Base-by-base conservation (phyloP, 1,140 invertebrate species). In the Drosophila miranda region DNA sequence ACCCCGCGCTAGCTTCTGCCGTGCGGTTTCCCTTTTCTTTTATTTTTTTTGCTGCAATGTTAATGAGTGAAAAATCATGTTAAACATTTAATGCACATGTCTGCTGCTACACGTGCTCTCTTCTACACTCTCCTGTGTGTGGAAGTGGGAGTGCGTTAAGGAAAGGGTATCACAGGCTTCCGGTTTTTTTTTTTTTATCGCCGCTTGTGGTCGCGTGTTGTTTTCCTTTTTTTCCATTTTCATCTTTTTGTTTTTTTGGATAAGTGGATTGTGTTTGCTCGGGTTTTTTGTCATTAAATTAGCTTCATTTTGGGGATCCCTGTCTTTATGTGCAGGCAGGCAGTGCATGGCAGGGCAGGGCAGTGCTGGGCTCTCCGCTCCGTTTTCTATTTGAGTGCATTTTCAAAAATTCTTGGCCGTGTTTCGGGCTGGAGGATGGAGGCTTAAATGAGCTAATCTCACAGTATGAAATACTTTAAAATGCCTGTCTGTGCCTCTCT, bases 1-100 rank as follows among this genome's bases (percentile, higher is more conserved):
- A 68, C 66, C 78, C 78, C 53, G 53, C 30, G 43, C 28, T 28
- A 52, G 19, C 23, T 48, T 48, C 30, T 30, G 42, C 14, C 56
- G 61, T 23, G 67, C 60, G 62, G 72, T 77, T 87, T 87, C 77
- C 50, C 21, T 30, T 21, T 46, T 41, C n/a, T 16, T 16, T 16
- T 16, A n/a, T 16, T 16, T 16, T 16, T 16, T 16, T 16, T 19
- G 43, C 14, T 55, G 67, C 52, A 26, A 8, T 55, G 63, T 79
- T 87, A 87, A 82, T 87, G 82, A 87, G 82, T 87, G 66, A 87
- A 87, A 87, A 87, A 70, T 87, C 78, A 77, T 87, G 82, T 87
- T 82, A 58, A 82, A 75, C 82, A 86, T 87, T 86, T 75, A 86
- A 87, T 87, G 64, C 78, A 87, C 71, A 87, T 86, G 70, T 75